Percentiles rank a stretch among this genome's conserved stretches.
phyloP scores from a whole-genome alignment of 2,888 invertebrate species.

The Plagiodera versicolora region DNA sequence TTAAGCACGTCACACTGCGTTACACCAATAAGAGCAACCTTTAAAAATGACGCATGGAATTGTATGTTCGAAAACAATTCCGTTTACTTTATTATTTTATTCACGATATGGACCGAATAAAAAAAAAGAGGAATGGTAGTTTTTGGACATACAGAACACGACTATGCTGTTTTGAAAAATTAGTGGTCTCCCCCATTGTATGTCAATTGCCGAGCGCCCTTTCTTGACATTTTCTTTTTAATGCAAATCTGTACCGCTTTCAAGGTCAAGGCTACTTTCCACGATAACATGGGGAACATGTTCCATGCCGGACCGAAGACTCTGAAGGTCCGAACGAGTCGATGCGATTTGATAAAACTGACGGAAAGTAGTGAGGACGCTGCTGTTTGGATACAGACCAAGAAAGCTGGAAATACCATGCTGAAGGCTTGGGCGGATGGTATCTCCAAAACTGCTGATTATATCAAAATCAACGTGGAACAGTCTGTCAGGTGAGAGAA shows the following conservation, averaged over 20 bases:
- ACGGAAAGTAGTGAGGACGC: conserved; percentile 55
- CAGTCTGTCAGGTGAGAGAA: conserved; percentile 46
- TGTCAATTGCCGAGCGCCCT: no score
- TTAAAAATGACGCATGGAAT: no score
- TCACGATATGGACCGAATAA: no score
- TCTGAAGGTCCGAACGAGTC: conserved; percentile 57
- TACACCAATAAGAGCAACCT: no score
- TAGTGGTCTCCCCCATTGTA: no score
- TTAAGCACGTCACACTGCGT: no score
- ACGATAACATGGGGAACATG: conserved; percentile 59
- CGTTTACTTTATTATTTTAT: no score
- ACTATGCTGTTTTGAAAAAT: no score
- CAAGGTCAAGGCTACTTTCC: conserved; percentile 55
- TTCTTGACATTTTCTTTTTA: no score
- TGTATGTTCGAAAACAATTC: no score
- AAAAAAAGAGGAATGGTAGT: no score
- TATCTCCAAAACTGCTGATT: conserved; percentile 51
- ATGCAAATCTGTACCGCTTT: background rate
- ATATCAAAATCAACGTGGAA: conserved; percentile 51
- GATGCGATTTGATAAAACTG: conserved; percentile 53
- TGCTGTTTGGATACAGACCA: conserved; percentile 55
- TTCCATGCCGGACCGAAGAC: conserved; percentile 59
- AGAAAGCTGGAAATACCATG: conserved; percentile 57
- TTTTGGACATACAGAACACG: no score
- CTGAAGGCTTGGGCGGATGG: conserved; percentile 57